A percentile compares a stretch with the other conserved stretches of the same genome.
Evolutionary conservation across 2,888 invertebrate species (phyloP).

Genomic region (Agriopis marginaria): DNA sequence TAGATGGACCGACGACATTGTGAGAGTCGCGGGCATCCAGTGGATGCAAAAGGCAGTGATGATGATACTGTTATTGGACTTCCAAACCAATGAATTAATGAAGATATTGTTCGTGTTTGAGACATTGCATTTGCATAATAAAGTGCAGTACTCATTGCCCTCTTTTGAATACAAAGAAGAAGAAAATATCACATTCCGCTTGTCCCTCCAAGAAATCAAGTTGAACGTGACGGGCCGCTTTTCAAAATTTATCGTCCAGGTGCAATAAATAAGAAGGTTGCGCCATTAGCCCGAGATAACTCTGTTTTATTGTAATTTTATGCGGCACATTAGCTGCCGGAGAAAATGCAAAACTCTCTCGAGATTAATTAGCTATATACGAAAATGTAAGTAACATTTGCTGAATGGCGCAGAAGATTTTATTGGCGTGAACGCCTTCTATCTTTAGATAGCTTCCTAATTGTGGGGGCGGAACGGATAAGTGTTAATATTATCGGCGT

Average conservation of each 20-base stretch:
- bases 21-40: too few relatives aligned
- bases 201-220: slow-evolving; percentile 8
- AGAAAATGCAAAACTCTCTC: slow-evolving; percentile 48
- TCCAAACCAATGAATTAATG: too few relatives aligned
- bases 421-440: slow-evolving; percentile 34
- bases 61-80: too few relatives aligned
- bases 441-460: slow-evolving; percentile 34
- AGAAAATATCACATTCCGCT: background rate
- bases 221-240: slow-evolving; percentile 37
- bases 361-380: slow-evolving; percentile 48
- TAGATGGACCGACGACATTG: too few relatives aligned
- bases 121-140: too few relatives aligned
- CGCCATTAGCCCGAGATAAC: slow-evolving; percentile 67
- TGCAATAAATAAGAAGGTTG: slow-evolving; percentile 68
- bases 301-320: slow-evolving; percentile 74
- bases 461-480: slow-evolving; percentile 15
- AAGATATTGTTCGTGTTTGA: too few relatives aligned
- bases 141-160: too few relatives aligned
- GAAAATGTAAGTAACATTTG: slow-evolving; percentile 25
- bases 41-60: too few relatives aligned
- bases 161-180: background rate
- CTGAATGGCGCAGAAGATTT: slow-evolving; percentile 40
- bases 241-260: slow-evolving; percentile 51
- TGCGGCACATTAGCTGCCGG: slow-evolving; percentile 66
- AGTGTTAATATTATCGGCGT: slow-evolving; percentile 8